These are phyloP conservation scores for Aurelia sp. DNA, from an alignment of 30 jellyfish, hydroid and myxozoan genomes.

Conservation along the genomic window DNA sequence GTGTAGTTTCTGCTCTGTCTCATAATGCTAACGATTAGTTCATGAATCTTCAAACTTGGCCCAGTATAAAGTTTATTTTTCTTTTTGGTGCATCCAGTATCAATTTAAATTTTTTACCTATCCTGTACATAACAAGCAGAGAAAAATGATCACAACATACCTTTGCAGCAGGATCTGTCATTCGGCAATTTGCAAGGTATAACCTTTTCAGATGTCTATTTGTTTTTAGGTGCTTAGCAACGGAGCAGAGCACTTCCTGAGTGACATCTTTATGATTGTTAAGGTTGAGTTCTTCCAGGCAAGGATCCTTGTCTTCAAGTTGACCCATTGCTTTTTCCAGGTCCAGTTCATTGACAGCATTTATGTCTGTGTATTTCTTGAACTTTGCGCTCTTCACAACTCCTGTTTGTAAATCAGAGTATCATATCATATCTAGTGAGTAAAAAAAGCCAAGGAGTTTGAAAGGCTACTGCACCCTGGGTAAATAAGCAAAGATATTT, in stretches of 20 bases:
- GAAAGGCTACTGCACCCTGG: too few species aligned
- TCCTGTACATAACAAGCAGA: too few species aligned
- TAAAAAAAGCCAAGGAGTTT: too few species aligned
- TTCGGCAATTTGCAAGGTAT: slow-evolving; percentile 77
- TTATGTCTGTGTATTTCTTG: slow-evolving; percentile 83
- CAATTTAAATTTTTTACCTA: too few species aligned
- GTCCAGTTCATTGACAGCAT: slow-evolving; percentile 90
- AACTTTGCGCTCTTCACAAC: slow-evolving; percentile 75
- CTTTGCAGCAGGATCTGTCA: slow-evolving; percentile 74
- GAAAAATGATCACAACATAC: slow-evolving; percentile 7
- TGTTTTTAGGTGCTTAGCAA: slow-evolving; percentile 64
- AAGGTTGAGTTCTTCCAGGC: slow-evolving; percentile 76
- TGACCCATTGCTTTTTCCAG: slow-evolving; percentile 74
- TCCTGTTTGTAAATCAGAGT: slow-evolving; percentile 24
- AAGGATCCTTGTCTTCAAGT: slow-evolving; percentile 59
- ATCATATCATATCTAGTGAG: too few species aligned
- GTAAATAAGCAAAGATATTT: too few species aligned
- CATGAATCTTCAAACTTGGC: too few species aligned
- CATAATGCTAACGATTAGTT: too few species aligned
- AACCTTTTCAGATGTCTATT: slow-evolving; percentile 61
- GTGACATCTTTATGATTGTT: slow-evolving; percentile 91
- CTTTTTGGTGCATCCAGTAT: too few species aligned
- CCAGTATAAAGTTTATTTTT: too few species aligned
- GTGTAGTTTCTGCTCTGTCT: too few species aligned
- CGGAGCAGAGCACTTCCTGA: slow-evolving; percentile 50